Percentiles rank a stretch among this genome's conserved stretches.
Conservation (phyloP, 2,113 vertebrate genomes). For the Osmerus eperlanus region DNA sequence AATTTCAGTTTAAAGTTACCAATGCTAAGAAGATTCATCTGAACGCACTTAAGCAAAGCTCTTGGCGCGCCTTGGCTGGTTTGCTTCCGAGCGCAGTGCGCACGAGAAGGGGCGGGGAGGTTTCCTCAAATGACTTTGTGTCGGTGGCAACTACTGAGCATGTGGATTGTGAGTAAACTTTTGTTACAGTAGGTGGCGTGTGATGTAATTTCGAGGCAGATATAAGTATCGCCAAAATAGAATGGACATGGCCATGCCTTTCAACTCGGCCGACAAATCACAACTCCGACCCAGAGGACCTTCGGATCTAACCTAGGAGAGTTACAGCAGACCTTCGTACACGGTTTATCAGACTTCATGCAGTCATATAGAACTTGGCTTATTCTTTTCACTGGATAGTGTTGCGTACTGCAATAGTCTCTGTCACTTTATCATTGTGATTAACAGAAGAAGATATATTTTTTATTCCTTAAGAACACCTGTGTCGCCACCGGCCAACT, state of each 20-base stretch:
- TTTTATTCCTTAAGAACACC: conserved; percentile 53
- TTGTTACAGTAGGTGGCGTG: conserved; percentile 68
- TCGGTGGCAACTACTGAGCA: not conserved
- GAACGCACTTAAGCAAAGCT: not conserved
- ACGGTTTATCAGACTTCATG: not conserved
- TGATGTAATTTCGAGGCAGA: conserved; percentile 76
- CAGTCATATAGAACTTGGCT: not conserved
- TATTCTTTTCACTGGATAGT: conserved; percentile 6
- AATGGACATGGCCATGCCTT: conserved; percentile 72
- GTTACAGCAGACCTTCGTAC: conserved; percentile 31
- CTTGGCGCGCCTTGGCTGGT: not conserved
- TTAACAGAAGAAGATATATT: conserved; percentile 46
- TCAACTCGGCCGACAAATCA: conserved; percentile 66
- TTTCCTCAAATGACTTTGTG: conserved; percentile 3
- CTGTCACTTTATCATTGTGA: not conserved
- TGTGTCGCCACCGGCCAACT: conserved; percentile 49
- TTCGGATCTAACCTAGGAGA: conserved; percentile 68
- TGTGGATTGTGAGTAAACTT: conserved; percentile 51
- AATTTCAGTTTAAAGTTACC: not conserved
- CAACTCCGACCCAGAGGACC: conserved; percentile 45
- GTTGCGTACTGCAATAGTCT: not conserved
- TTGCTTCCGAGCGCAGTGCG: not conserved
- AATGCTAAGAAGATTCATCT: not conserved
- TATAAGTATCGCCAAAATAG: conserved; percentile 76
- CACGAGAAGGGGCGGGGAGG: conserved; percentile 13